phyloP scores from a whole-genome alignment of 2,888 invertebrate genomes.

The Diarsia rubi region DNA sequence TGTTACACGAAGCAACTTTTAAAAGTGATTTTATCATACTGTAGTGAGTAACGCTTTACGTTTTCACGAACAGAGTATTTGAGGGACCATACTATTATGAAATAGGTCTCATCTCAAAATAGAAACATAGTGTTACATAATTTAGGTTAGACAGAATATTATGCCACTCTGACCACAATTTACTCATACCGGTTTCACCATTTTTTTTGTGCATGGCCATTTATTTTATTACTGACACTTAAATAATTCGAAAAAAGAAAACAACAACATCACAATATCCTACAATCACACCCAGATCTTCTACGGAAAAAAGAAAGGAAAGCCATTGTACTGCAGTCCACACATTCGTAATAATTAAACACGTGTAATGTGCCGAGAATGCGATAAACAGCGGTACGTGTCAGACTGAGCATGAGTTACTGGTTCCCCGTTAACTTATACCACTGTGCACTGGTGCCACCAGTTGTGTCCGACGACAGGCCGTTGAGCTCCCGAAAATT shows the following conservation, averaged over 20 bases:
- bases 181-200: neutral
- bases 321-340: constrained; percentile 8
- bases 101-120: too few species aligned
- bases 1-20: too few species aligned
- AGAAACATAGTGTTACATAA: too few species aligned
- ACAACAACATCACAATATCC: neutral
- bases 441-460: neutral
- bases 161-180: neutral
- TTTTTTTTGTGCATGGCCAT: neutral
- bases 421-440: constrained; percentile 29
- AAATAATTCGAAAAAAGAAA: neutral
- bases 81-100: too few species aligned
- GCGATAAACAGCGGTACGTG: constrained; percentile 57
- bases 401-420: constrained; percentile 56
- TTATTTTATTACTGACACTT: neutral
- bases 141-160: too few species aligned
- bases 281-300: neutral
- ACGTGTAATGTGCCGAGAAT: constrained; percentile 49
- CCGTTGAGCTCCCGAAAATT: constrained; percentile 32
- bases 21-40: too few species aligned
- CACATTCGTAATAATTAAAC: constrained; percentile 54
- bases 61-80: too few species aligned
- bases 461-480: neutral
- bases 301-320: constrained; percentile 8
- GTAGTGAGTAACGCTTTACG: too few species aligned